phyloP scores from a whole-genome alignment of 2,888 invertebrate species.

The Machimus rusticus region DNA sequence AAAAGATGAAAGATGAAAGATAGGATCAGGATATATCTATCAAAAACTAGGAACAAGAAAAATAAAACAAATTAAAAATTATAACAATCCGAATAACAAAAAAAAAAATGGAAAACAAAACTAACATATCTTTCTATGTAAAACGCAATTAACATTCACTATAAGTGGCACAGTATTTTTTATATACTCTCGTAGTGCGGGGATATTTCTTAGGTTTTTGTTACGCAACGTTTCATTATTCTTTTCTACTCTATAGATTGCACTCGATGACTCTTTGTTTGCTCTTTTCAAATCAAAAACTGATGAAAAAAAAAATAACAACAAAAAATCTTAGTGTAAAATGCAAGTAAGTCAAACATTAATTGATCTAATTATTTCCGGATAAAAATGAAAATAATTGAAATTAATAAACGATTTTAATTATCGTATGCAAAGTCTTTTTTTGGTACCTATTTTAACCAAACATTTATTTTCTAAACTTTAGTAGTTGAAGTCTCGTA shows the following conservation, averaged over 20 bases:
- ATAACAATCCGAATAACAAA: neutral
- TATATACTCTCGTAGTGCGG: conserved; percentile 3
- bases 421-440: neutral
- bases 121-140: conserved; percentile 22
- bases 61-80: neutral
- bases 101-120: neutral
- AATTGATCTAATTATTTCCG: conserved; percentile 15
- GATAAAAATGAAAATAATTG: conserved; percentile 15
- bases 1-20: neutral
- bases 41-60: neutral
- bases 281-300: conserved; percentile 3
- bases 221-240: conserved; percentile 1
- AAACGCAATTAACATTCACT: conserved; percentile 11
- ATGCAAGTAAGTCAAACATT: conserved; percentile 5
- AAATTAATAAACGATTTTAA: conserved; percentile 6
- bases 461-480: neutral
- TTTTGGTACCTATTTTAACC: neutral
- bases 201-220: conserved; percentile 3
- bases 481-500: too few species aligned
- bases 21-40: neutral
- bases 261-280: conserved; percentile 19
- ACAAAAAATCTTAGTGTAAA: conserved; percentile 15
- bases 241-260: conserved; percentile 18
- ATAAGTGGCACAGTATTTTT: conserved; percentile 21
- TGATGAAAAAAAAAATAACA: neutral